Evolutionary conservation across 2,113 vertebrate genomes (phyloP).

Genomic region (Crocuta crocuta): DNA sequence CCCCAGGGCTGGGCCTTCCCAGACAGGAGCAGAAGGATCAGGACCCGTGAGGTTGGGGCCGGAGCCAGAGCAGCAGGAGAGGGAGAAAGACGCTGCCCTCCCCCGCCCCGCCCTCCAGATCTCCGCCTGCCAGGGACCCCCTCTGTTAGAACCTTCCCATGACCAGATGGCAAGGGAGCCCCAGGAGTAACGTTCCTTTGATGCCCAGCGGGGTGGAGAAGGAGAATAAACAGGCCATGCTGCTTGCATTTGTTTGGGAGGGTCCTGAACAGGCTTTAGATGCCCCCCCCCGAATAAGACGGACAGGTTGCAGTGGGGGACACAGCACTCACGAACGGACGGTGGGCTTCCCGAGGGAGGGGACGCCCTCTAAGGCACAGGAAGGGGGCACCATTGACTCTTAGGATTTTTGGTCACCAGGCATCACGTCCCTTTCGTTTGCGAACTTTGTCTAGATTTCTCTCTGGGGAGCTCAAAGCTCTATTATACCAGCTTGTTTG

Average conservation of each 20-base stretch:
- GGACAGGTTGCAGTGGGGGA: too few species aligned
- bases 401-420: background rate
- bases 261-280: background rate
- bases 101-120: accelerated
- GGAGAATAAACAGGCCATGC: accelerated
- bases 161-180: background rate
- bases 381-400: accelerated
- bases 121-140: background rate
- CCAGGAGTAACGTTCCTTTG: too few species aligned
- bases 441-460: background rate
- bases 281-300: background rate
- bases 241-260: background rate
- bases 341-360: background rate
- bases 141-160: background rate
- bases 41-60: background rate
- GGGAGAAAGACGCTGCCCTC: background rate
- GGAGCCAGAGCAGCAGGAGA: background rate
- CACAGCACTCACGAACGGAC: accelerated
- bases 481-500: accelerated
- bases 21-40: background rate
- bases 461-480: background rate
- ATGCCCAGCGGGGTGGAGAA: background rate
- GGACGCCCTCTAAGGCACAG: background rate
- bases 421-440: background rate
- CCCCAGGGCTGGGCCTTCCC: background rate